Evolutionary conservation across 2,113 vertebrate species (phyloP), one percentile per base, ranked within the genome.

Genomic region (Pycnonotus jocosus): DNA sequence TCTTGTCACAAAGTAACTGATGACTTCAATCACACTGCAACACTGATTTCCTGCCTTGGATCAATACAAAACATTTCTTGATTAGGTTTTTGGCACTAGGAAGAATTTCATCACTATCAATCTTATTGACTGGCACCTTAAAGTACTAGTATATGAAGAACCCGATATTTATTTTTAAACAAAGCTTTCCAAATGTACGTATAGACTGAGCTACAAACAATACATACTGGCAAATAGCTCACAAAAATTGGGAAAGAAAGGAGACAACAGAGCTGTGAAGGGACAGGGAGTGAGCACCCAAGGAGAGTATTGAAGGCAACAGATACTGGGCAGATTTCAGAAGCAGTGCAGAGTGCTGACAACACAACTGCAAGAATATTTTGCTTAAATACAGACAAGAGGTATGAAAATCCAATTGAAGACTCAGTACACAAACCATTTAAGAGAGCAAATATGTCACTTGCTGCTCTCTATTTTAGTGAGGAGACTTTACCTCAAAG

Each of bases 11-110:
- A 47, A 65, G 58, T 86, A 95, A 96, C 50, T 77, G 87, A 96
- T 95, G 62, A 88, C 72, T 97, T 93, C 81, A 94, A 90, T 92
- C 95, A 74, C 47, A 51, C n/a, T 44, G 66, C 78, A 96, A 81
- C 74, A 85, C 86, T 81, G 77, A 89, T 82, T 94, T 87, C 81
- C 77, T 85, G 22, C 54, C 61, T 60, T 70, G 54, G 83, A 95
- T 95, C 95, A 83, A 93, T 92, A 96, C 24, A 62, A 85, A 94
- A 72, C 82, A 60, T 58, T 89, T 66, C 54, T 62, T 82, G 62
- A 92, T 86, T 33, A 87, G 84, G 35, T 73, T 80, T 96, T 73
- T 73, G 77, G 81, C 77, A 45, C 66, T 72, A 64, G 74, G 70
- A 88, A 57, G 54, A 90, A 92, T 85, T 74, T 91, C 62, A 91